Evolutionary conservation across 2,797 vertebrate genomes (phyloP).

Genomic region (Eupleurogrammus muticus): DNA sequence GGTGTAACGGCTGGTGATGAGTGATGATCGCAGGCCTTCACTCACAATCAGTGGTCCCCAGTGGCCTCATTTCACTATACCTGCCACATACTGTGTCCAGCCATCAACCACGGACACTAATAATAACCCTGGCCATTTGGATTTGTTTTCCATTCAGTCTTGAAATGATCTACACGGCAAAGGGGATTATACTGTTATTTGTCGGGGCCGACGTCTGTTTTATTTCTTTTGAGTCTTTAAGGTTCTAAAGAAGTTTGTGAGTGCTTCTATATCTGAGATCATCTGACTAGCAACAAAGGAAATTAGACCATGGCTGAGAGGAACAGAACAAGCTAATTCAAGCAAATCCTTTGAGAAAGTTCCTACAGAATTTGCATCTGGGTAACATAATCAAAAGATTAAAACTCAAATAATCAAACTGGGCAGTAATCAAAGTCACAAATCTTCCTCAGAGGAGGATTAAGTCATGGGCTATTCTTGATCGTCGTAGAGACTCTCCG

Average conservation of each 20-base stretch:
- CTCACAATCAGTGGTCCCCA: conserved; percentile 67
- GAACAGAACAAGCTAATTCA: conserved; percentile 46
- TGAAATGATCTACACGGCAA: conserved; percentile 34
- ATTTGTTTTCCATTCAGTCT: conserved; percentile 42
- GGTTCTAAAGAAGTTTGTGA: conserved; percentile 23
- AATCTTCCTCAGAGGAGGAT: conserved; percentile 68
- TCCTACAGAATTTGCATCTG: conserved; percentile 51
- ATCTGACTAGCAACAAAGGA: conserved; percentile 35
- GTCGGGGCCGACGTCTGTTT: conserved; percentile 34
- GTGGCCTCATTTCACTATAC: conserved; percentile 73
- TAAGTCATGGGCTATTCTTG: conserved; percentile 59
- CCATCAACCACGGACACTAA: conserved; percentile 48
- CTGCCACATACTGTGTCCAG: conserved; percentile 65
- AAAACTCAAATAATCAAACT: conserved; percentile 67
- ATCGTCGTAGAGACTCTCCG: conserved; percentile 48
- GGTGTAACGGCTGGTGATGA: conserved; percentile 69
- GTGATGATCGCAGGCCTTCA: conserved; percentile 75
- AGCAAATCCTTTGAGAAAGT: conserved; percentile 50
- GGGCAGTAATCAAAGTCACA: conserved; percentile 70
- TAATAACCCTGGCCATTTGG: conserved; percentile 58
- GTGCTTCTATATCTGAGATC: conserved; percentile 36
- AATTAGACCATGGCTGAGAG: conserved; percentile 34
- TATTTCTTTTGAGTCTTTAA: conserved; percentile 2
- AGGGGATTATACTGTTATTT: conserved; percentile 35
- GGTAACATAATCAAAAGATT: conserved; percentile 63